These are phyloP conservation scores for Ophthalmotilapia sp. DNA, from an alignment of 2,113 vertebrate species.

Conservation along the genomic window DNA sequence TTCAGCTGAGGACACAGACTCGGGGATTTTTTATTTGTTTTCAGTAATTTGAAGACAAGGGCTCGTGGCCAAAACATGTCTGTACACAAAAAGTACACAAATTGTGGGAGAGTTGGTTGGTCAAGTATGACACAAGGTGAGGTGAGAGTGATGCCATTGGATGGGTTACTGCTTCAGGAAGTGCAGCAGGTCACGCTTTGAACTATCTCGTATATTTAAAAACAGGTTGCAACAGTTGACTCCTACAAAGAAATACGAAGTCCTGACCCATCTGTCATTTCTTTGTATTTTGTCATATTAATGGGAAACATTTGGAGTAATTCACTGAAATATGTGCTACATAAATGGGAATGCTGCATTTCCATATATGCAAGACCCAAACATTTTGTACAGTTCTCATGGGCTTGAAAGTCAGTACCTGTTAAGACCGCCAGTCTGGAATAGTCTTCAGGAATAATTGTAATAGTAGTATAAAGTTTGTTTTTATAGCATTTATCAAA, in stretches of 20 bases:
- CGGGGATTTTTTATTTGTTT: neutral
- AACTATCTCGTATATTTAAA: neutral
- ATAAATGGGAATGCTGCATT: neutral
- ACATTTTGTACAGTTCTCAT: neutral
- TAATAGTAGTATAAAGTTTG: neutral
- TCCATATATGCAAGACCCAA: neutral
- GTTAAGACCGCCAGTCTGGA: neutral
- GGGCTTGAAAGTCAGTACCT: neutral
- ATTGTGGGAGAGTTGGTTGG: neutral
- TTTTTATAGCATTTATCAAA: neutral
- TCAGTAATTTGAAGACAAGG: neutral
- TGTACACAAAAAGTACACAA: neutral
- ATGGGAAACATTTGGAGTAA: neutral
- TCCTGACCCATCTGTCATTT: neutral
- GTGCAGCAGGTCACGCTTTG: neutral
- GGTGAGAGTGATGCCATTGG: neutral
- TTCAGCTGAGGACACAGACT: neutral
- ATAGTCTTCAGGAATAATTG: neutral
- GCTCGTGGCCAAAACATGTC: neutral
- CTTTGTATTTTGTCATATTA: neutral
- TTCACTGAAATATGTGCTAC: neutral
- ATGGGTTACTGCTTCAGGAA: neutral
- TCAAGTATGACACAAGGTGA: neutral
- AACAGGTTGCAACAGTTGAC: neutral
- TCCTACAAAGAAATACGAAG: neutral